A percentile compares a stretch with the other conserved stretches of the same genome.
Conservation (phyloP, 2,888 invertebrate genomes). For the Biston betularia region DNA sequence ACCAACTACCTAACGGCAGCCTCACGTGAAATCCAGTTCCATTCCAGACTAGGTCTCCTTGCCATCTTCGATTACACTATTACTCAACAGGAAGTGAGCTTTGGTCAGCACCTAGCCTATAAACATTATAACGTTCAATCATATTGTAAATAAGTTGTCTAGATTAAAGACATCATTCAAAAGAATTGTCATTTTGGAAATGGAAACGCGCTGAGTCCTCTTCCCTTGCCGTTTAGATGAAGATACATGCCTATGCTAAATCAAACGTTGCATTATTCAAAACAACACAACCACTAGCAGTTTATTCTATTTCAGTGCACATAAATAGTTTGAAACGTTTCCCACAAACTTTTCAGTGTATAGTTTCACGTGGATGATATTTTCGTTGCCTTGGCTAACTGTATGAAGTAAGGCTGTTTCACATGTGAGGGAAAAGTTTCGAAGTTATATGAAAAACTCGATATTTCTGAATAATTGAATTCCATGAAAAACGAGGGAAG, state of each 20-base stretch:
- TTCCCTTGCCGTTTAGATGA: slow-evolving; percentile 63
- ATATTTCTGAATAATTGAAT: too few species aligned
- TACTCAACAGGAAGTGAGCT: too few species aligned
- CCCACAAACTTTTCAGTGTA: slow-evolving; percentile 76
- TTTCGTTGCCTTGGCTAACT: slow-evolving; percentile 58
- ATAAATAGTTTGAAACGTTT: slow-evolving; percentile 65
- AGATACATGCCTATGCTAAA: slow-evolving; percentile 75
- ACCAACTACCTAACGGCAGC: too few species aligned
- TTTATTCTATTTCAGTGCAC: slow-evolving; percentile 66
- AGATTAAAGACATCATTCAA: not conserved
- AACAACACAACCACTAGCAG: slow-evolving; percentile 54
- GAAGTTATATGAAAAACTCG: not conserved
- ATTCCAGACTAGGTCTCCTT: too few species aligned
- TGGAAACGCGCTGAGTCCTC: slow-evolving; percentile 52
- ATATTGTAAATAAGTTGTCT: too few species aligned
- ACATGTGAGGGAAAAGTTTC: not conserved
- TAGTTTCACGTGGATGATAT: slow-evolving; percentile 76
- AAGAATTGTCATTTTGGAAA: slow-evolving; percentile 35
- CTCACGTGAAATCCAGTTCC: too few species aligned
- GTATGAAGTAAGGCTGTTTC: slow-evolving; percentile 26
- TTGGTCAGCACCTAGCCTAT: too few species aligned
- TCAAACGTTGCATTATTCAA: slow-evolving; percentile 67
- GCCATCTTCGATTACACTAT: too few species aligned
- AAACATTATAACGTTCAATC: too few species aligned
- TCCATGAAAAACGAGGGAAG: too few species aligned